A percentile compares a stretch with the other conserved stretches of the same genome.
Evolutionary conservation across 2,113 vertebrate genomes (phyloP).

Genomic region (Microcebus murinus): DNA sequence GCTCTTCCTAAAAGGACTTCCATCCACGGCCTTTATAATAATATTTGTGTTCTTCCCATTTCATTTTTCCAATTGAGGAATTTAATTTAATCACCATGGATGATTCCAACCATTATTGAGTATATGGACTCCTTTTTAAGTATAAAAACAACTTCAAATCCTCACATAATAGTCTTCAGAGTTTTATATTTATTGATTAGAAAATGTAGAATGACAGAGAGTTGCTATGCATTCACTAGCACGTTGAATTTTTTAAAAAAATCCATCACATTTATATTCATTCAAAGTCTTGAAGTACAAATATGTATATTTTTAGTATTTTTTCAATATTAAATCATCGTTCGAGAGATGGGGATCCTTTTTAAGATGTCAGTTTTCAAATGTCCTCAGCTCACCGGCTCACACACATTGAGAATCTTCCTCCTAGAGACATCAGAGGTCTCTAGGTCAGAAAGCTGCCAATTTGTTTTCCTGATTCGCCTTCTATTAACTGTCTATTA

Average conservation of each 20-base stretch:
- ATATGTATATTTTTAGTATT: neutral
- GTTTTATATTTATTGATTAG: slow-evolving; percentile 32
- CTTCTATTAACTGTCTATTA: neutral
- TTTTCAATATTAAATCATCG: neutral
- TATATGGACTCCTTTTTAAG: neutral
- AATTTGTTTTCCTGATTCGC: neutral
- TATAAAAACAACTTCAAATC: neutral
- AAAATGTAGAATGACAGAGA: neutral
- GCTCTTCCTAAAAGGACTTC: neutral
- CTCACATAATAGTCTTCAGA: neutral
- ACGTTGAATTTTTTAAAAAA: neutral
- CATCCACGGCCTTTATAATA: neutral
- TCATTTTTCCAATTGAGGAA: neutral
- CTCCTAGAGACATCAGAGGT: neutral
- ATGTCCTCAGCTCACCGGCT: neutral
- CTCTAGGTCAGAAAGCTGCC: neutral
- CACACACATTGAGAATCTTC: neutral
- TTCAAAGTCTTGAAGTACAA: neutral
- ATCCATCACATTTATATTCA: neutral
- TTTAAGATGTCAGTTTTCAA: neutral
- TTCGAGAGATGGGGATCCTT: neutral
- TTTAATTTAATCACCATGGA: neutral
- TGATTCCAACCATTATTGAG: neutral
- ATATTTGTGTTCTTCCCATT: neutral
- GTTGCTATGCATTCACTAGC: neutral